Evolutionary conservation across 2,113 vertebrate species (phyloP).

Genomic region (Calonectris borealis): DNA sequence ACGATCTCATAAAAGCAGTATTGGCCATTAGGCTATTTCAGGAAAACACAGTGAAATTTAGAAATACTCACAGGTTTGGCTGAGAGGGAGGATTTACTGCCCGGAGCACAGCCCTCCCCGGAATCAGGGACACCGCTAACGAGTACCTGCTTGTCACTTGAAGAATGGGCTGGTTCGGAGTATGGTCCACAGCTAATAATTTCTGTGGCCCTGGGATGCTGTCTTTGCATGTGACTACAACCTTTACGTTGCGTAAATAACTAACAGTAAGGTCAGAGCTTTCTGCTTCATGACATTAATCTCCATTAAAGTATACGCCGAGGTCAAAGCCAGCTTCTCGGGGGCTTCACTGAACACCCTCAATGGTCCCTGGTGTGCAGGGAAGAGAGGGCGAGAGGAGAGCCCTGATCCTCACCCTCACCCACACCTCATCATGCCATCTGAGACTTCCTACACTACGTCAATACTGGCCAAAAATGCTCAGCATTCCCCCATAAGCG

Average conservation of each 20-base stretch:
- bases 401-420: neutral
- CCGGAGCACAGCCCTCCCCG: neutral
- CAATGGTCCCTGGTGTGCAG: neutral
- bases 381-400: neutral
- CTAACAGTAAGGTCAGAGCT: neutral
- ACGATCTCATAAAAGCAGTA: neutral
- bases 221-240: neutral
- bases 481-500: fast-evolving
- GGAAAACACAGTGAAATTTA: neutral
- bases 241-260: neutral
- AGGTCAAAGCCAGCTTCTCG: neutral
- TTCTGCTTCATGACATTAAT: neutral
- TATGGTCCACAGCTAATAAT: neutral
- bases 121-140: neutral
- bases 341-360: neutral
- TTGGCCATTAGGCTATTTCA: neutral
- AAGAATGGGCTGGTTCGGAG: neutral
- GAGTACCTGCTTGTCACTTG: neutral
- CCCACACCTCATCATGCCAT: fast-evolving
- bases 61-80: neutral
- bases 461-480: fast-evolving
- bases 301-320: fast-evolving
- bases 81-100: neutral
- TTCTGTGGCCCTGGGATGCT: neutral
- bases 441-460: neutral